Percentiles rank a stretch among this genome's conserved stretches.
Evolutionary conservation across 2,797 vertebrate genomes (phyloP).

Genomic region (Pampus argenteus): DNA sequence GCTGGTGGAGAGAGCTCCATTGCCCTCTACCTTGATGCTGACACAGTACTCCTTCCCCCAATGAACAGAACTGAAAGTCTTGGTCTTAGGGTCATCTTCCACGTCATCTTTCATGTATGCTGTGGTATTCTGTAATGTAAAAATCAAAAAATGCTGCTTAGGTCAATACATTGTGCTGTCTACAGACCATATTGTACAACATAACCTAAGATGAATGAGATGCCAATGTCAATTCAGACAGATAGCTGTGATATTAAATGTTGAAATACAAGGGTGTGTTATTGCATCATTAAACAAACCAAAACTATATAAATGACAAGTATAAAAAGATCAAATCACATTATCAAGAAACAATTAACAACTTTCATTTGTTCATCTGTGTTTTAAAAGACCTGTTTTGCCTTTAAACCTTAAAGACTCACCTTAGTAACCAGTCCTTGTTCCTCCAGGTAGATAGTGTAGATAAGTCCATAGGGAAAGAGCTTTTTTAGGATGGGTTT

Average conservation of each 20-base stretch:
- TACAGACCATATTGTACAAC: background rate
- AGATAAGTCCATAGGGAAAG: constrained; percentile 67
- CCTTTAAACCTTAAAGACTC: background rate
- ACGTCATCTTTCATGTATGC: constrained; percentile 26
- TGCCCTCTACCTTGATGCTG: constrained; percentile 54
- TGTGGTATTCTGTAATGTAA: constrained; percentile 50
- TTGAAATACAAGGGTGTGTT: background rate
- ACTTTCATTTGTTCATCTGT: background rate
- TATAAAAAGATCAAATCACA: background rate
- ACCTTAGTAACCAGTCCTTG: constrained; percentile 67
- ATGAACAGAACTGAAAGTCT: constrained; percentile 65
- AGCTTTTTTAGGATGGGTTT: constrained; percentile 69
- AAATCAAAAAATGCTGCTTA: background rate
- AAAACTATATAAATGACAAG: background rate
- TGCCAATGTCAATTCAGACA: background rate
- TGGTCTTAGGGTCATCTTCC: constrained; percentile 6
- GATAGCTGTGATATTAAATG: background rate
- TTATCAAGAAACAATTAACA: background rate
- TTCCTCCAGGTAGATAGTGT: constrained; percentile 72
- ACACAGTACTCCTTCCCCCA: constrained; percentile 80
- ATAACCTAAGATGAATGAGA: background rate
- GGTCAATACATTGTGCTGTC: background rate
- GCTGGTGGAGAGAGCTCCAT: background rate
- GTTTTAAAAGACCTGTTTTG: background rate
- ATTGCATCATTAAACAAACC: background rate